Conservation (phyloP, 2,888 invertebrate genomes). For the Yponomeuta malinellus region DNA sequence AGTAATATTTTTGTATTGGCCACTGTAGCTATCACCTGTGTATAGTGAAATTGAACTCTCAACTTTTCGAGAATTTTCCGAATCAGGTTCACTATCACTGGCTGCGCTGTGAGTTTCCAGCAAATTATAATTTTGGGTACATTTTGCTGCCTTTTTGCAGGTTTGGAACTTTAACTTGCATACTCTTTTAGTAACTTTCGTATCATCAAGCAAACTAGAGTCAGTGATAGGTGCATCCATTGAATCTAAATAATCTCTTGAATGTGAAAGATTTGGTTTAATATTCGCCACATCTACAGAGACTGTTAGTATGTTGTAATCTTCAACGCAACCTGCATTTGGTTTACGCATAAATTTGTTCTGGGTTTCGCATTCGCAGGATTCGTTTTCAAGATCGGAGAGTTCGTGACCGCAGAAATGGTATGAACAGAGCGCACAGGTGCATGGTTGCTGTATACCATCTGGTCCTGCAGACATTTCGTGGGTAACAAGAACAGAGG, state of each 20-base stretch:
- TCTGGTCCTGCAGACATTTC: background rate
- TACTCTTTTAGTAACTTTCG: too few relatives aligned
- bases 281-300: background rate
- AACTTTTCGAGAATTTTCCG: background rate
- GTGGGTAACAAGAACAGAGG: background rate
- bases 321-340: background rate
- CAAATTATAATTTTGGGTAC: background rate
- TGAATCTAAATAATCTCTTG: too few relatives aligned
- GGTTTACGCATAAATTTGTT: constrained; percentile 4
- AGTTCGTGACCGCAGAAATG: constrained; percentile 21
- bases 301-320: constrained; percentile 1
- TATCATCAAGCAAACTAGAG: too few relatives aligned
- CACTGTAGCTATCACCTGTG: background rate
- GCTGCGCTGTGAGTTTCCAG: background rate
- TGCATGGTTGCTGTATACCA: background rate
- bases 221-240: too few relatives aligned
- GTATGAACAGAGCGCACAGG: background rate
- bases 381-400: constrained; percentile 17
- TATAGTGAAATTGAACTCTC: background rate
- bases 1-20: background rate
- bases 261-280: too few relatives aligned
- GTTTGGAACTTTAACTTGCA: too few relatives aligned
- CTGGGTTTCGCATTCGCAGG: constrained; percentile 31
- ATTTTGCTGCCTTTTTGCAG: background rate
- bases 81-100: background rate